Evolutionary conservation across 2,888 invertebrate genomes (phyloP).

Genomic region (Lepidocyrtoides sp.): DNA sequence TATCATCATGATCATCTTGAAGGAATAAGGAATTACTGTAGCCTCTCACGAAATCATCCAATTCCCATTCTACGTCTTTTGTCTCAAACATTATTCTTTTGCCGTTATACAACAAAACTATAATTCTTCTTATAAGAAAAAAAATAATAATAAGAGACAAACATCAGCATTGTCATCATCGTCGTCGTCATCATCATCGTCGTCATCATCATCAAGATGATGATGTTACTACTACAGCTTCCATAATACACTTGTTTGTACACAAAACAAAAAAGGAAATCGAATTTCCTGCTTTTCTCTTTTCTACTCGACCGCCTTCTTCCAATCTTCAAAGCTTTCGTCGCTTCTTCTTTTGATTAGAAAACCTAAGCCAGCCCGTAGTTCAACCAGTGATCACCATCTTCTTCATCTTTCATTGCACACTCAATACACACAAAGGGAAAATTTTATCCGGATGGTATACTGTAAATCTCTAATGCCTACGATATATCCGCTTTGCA

Average conservation of each 20-base stretch:
- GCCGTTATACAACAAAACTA: neutral
- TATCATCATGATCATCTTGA: too few species aligned
- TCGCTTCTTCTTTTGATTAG: neutral
- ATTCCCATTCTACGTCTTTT: neutral
- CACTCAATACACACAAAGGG: neutral
- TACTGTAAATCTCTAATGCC: too few species aligned
- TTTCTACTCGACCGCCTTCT: neutral
- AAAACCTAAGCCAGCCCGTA: neutral
- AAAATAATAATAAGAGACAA: neutral
- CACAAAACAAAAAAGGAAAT: slow-evolving; percentile 69
- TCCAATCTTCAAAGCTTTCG: neutral
- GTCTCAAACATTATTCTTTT: neutral
- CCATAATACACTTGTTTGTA: slow-evolving; percentile 66
- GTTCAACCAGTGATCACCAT: neutral
- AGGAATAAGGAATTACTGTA: too few species aligned
- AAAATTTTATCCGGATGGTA: neutral
- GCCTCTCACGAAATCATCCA: slow-evolving; percentile 11
- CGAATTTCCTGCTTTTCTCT: slow-evolving; percentile 52
- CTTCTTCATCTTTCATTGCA: neutral
- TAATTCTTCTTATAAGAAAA: neutral
- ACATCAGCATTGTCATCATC: too few species aligned
- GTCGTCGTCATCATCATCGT: neutral
- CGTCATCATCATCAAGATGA: neutral
- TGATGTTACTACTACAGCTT: slow-evolving; percentile 51
- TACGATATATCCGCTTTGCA: too few species aligned